Evolutionary conservation across 2,888 invertebrate species (phyloP).

Genomic region (Lottia gigantea): DNA sequence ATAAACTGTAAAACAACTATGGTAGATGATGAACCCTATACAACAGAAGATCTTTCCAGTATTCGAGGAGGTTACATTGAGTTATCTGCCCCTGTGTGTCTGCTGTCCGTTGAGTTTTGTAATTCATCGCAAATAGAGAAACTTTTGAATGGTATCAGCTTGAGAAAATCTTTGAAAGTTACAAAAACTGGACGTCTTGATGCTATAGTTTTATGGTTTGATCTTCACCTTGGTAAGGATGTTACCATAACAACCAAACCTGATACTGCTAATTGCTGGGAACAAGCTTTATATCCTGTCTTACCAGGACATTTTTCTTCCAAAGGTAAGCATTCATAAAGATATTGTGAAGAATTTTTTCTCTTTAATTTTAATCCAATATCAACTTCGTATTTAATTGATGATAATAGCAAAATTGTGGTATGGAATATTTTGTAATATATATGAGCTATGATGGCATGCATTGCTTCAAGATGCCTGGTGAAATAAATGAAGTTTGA

Average conservation of each 20-base stretch:
- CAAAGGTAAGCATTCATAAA: neutral
- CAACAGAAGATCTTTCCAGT: constrained; percentile 76
- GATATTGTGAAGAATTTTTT: too few species aligned
- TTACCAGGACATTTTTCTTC: constrained; percentile 29
- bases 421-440: too few species aligned
- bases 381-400: too few species aligned
- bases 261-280: constrained; percentile 76
- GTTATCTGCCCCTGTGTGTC: constrained; percentile 73
- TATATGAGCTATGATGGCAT: too few species aligned
- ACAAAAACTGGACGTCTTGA: constrained; percentile 73
- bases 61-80: constrained; percentile 72
- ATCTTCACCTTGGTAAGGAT: constrained; percentile 76
- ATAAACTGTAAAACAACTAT: constrained; percentile 41
- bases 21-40: constrained; percentile 71
- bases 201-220: constrained; percentile 80
- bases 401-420: too few species aligned
- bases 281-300: constrained; percentile 79
- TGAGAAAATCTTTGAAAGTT: constrained; percentile 36
- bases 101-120: constrained; percentile 77
- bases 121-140: constrained; percentile 60
- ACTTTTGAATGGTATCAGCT: constrained; percentile 35
- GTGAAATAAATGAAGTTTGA: too few species aligned
- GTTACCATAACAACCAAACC: constrained; percentile 76
- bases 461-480: too few species aligned
- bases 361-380: too few species aligned